Conservation (phyloP, 2,797 vertebrate genomes). For the Melanotaenia pygmaea region DNA sequence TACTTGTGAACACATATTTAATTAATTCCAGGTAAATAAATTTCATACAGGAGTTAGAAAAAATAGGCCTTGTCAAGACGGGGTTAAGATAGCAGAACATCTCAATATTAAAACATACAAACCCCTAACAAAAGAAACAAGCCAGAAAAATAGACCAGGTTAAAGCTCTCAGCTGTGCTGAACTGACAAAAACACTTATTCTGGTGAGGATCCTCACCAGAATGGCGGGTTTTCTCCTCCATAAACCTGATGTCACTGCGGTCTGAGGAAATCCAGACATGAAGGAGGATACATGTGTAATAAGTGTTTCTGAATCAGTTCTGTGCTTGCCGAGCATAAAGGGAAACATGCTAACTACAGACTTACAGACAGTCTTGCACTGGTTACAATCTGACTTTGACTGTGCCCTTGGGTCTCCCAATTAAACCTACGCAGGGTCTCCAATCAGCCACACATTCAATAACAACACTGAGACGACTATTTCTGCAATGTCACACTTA, state of each 20-base stretch:
- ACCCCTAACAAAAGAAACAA: not conserved
- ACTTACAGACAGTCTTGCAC: no score
- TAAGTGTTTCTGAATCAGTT: not conserved
- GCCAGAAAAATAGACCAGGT: not conserved
- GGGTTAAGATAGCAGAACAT: not conserved
- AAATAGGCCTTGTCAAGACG: not conserved
- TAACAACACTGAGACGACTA: conserved; percentile 37
- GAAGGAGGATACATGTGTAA: not conserved
- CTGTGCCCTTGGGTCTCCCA: not conserved
- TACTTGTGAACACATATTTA: no score
- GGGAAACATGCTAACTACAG: not conserved
- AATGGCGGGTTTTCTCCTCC: not conserved
- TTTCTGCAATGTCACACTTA: conserved; percentile 59
- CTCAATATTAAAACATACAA: not conserved
- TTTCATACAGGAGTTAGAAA: not conserved
- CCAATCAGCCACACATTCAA: conserved; percentile 35
- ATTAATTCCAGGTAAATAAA: no score
- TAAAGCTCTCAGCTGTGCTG: not conserved
- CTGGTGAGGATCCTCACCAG: not conserved
- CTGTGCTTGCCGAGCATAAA: not conserved
- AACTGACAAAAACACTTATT: not conserved
- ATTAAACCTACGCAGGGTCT: not conserved
- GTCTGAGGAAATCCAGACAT: not conserved
- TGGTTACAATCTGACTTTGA: not conserved
- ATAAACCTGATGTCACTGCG: not conserved